Evolutionary conservation across 2,797 vertebrate species (phyloP), one percentile per base, ranked within the genome.

Genomic region (Serranus cabrilla): DNA sequence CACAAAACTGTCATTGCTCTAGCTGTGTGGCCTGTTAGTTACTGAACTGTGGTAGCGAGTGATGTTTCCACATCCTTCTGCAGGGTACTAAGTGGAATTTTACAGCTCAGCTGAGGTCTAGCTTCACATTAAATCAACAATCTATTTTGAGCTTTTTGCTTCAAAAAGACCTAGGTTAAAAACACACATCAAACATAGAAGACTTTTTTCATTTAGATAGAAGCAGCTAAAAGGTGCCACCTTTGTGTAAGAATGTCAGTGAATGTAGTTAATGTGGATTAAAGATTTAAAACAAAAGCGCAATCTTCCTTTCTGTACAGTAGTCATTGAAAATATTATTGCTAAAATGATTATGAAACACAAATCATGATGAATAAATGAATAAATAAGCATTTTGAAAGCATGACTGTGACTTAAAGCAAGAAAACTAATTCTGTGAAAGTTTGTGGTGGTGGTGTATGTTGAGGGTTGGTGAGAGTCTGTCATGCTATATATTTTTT

Each of bases 11-110:
- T n/a, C 40, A 27, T 39, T 57, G 39, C 57, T 72, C 2, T 54
- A 7, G 27, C 31, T 42, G 8, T 45, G 51, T 10, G 2, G 31
- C 42, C 20, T 12, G 12, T 12, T 9, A 7, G 40, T 51, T 56
- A 54, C 34, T 46, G 51, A 80, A 67, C 69, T 66, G 67, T 46
- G 34, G 49, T 10, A 21, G 45, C 69, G 31, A 47, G 52, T 47
- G 12, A 62, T 25, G 47, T 71, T 62, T 74, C 17, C 13, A 54
- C 50, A 45, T 60, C 52, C 21, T 2, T 58, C 66, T 71, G 12
- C 63, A 58, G 57, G 54, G 55, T 0, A 31, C 47, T 37, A 42
- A 69, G 71, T 18, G 34, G 47, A 60, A 18, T 21, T 71, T 31
- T n/a, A 37, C 21, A 34, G n/a, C 7, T 54, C 20, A 18, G 56